phyloP scores from a whole-genome alignment of 2,113 vertebrate genomes.

The Rhinoderma darwinii region DNA sequence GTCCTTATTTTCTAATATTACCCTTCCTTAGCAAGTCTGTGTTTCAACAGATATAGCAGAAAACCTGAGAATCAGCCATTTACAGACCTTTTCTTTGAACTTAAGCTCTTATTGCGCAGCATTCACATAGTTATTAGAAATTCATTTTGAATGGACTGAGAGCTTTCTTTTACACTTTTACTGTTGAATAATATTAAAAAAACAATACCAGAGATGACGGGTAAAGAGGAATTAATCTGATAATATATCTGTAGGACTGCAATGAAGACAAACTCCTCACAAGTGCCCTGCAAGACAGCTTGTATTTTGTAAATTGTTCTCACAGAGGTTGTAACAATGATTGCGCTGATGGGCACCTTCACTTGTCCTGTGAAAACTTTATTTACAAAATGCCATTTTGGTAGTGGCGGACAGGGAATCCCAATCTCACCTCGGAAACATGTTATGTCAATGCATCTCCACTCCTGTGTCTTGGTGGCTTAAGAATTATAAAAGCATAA shows the following conservation, averaged over 20 bases:
- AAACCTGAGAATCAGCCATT: neutral
- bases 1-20: slow-evolving; percentile 31
- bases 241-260: neutral
- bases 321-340: neutral
- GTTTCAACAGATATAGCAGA: slow-evolving; percentile 24
- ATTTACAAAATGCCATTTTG: neutral
- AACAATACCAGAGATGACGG: neutral
- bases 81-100: slow-evolving; percentile 30
- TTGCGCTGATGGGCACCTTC: neutral
- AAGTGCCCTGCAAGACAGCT: neutral
- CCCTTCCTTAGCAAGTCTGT: slow-evolving; percentile 19
- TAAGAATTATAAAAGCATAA: neutral
- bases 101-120: neutral
- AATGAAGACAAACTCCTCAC: neutral
- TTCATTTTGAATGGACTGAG: neutral
- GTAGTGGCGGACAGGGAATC: neutral
- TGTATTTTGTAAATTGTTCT: no score
- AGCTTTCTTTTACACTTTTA: neutral
- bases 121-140: slow-evolving; percentile 22
- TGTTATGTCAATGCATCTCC: neutral
- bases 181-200: neutral
- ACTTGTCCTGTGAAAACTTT: neutral
- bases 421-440: neutral
- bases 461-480: neutral
- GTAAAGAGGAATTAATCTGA: no score